phyloP scores from a whole-genome alignment of 23 tunicate species.

The Trididemnum clinides region DNA sequence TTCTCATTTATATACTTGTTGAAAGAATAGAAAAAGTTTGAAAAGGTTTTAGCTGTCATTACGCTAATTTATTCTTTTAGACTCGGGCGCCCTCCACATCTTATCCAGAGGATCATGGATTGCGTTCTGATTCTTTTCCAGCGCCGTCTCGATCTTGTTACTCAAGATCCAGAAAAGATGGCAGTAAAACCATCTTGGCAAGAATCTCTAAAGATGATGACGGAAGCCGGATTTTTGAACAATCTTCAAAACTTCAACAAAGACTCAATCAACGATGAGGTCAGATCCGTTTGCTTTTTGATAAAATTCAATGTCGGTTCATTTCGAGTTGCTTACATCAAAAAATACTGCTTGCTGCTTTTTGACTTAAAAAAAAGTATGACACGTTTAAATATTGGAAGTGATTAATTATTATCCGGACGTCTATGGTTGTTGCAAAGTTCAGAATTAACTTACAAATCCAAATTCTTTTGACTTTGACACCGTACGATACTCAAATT shows the following conservation, averaged over 20 bases:
- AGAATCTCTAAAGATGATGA: conserved; percentile 91
- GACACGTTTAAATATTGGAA: too few species aligned
- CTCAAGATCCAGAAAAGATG: conserved; percentile 68
- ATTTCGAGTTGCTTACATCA: too few species aligned
- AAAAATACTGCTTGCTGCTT: too few species aligned
- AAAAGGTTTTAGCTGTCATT: too few species aligned
- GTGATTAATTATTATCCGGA: too few species aligned
- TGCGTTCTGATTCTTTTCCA: conserved; percentile 88
- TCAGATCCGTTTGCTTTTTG: conserved; percentile 3
- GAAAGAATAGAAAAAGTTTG: too few species aligned
- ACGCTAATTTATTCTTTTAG: conserved; percentile 30
- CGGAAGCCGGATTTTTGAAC: conserved; percentile 81
- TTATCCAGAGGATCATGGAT: conserved; percentile 91
- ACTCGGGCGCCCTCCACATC: conserved; percentile 82
- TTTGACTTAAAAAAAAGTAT: too few species aligned
- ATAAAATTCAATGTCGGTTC: too few species aligned
- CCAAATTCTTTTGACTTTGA: too few species aligned
- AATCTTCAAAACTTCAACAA: conserved; percentile 90
- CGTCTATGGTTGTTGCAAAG: too few species aligned
- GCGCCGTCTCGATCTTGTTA: conserved; percentile 65
- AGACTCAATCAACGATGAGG: conserved; percentile 89
- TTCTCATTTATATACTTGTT: too few species aligned
- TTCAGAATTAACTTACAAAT: too few species aligned
- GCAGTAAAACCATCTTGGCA: conserved; percentile 81
- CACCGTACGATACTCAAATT: not conserved